Evolutionary conservation across 2,888 invertebrate genomes (phyloP).

Genomic region (Oscheius sp.): DNA sequence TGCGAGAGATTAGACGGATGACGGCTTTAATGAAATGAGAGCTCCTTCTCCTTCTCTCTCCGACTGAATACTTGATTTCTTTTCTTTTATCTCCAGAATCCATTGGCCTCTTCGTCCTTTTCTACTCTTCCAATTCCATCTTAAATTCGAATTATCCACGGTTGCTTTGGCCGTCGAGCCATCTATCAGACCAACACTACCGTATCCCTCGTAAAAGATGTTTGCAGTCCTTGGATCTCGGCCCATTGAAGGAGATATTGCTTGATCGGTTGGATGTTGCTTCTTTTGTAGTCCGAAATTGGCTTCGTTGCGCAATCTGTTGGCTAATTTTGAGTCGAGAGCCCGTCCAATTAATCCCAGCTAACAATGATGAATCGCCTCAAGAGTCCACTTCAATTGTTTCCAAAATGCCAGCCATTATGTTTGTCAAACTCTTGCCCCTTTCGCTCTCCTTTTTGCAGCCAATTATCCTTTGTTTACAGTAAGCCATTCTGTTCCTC

Average conservation of each 20-base stretch:
- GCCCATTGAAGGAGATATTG: constrained; percentile 4
- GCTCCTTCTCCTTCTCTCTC: not conserved
- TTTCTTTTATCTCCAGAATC: not conserved
- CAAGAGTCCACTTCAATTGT: constrained; percentile 25
- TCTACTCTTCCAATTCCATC: not conserved
- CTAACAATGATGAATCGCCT: constrained; percentile 28
- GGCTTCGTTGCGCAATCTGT: constrained; percentile 28
- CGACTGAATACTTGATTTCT: not conserved
- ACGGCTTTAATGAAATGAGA: not conserved
- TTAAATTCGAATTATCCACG: no score
- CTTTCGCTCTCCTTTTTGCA: no score
- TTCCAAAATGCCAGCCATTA: constrained; percentile 10
- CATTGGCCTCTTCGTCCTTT: not conserved
- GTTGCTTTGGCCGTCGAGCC: no score
- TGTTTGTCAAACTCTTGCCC: not conserved
- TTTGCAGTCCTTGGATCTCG: constrained; percentile 16
- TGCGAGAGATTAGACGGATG: constrained; percentile 10
- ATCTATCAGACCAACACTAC: not conserved
- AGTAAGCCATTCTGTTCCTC: not conserved
- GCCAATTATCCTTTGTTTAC: constrained; percentile 14
- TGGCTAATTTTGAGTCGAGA: constrained; percentile 14
- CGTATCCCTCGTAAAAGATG: constrained; percentile 9
- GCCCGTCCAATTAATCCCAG: constrained; percentile 23
- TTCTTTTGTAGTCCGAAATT: not conserved
- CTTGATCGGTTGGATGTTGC: constrained; percentile 6